A percentile compares a stretch with the other conserved stretches of the same genome.
Evolutionary conservation across 1,140 invertebrate genomes (phyloP).

Genomic region (Aphelinus atriplicis): DNA sequence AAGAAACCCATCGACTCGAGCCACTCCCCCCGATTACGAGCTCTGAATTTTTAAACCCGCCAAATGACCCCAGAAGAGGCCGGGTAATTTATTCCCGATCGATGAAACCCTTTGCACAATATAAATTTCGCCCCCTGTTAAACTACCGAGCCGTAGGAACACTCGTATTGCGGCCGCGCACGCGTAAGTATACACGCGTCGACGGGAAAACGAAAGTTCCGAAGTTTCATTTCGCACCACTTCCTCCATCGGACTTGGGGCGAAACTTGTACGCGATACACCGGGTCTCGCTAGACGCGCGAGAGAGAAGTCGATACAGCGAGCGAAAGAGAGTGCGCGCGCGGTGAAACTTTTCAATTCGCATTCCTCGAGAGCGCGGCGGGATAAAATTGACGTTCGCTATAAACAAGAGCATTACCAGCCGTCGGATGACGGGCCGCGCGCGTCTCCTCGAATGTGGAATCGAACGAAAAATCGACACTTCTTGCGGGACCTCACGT

Average conservation of each 20-base stretch:
- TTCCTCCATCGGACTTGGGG: constrained; percentile 22
- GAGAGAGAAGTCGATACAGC: not conserved
- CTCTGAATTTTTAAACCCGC: too few relatives aligned
- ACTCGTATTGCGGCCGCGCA: not conserved
- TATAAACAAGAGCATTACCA: too few relatives aligned
- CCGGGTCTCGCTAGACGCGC: not conserved
- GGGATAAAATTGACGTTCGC: too few relatives aligned
- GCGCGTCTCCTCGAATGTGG: too few relatives aligned
- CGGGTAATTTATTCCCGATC: constrained; percentile 7
- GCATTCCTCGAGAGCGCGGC: too few relatives aligned
- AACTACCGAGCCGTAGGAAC: not conserved
- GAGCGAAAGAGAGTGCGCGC: constrained; percentile 9
- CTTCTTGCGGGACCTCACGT: too few relatives aligned
- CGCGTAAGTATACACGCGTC: not conserved
- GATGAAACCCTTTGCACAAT: constrained; percentile 17
- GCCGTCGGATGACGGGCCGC: too few relatives aligned
- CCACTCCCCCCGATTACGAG: too few relatives aligned
- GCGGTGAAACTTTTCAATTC: constrained; percentile 31
- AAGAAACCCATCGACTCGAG: too few relatives aligned
- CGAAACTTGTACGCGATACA: constrained; percentile 17
- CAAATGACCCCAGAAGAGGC: too few relatives aligned
- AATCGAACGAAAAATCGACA: too few relatives aligned
- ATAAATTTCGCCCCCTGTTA: not conserved
- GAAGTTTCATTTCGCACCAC: constrained; percentile 29
- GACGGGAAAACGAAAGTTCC: constrained; percentile 33